Conservation (phyloP, 2,797 vertebrate species). For the Tympanoctomys barrerae region DNA sequence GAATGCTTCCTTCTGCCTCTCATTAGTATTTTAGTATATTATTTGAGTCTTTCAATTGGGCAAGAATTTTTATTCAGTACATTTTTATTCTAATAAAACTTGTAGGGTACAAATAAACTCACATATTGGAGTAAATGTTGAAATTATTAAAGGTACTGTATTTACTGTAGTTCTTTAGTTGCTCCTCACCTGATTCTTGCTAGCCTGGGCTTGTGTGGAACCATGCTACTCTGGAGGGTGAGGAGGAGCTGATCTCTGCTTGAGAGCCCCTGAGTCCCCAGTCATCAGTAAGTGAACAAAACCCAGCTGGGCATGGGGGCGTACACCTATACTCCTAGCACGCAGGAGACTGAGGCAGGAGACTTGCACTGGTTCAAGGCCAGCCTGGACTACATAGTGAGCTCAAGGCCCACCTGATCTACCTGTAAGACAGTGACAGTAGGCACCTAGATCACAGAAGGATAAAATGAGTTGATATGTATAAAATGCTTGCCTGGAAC, state of each 20-base stretch:
- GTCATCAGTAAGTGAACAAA: conserved; percentile 10
- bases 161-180: background rate
- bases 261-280: background rate
- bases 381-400: too few species aligned
- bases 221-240: background rate
- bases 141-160: background rate
- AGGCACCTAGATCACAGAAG: background rate
- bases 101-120: background rate
- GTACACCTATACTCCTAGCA: background rate
- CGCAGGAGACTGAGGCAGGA: background rate
- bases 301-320: background rate
- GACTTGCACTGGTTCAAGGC: too few species aligned
- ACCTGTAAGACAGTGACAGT: background rate
- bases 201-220: background rate
- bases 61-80: background rate
- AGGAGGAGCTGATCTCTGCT: background rate
- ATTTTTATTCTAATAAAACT: background rate
- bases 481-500: background rate
- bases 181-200: conserved; percentile 15
- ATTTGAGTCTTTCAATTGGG: background rate
- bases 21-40: background rate
- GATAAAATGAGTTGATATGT: background rate
- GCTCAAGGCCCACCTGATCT: background rate
- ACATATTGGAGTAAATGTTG: background rate
- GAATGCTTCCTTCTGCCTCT: background rate